Percentiles rank a stretch among this genome's conserved stretches.
Evolutionary conservation across 2,113 vertebrate genomes (phyloP).

Genomic region (pig (Sus scrofa)): T2T-Sscrofa CM000820.6:7820001-7820500

Average conservation of each 20-base stretch:
- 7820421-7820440: neutral
- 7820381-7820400: neutral
- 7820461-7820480: neutral
- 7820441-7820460: neutral
- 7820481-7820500: neutral
- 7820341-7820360: constrained; percentile 54
- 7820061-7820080: constrained; percentile 73
- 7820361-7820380: constrained; percentile 46
- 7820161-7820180: neutral
- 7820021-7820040: neutral
- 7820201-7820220: neutral
- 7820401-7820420: neutral
- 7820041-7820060: neutral
- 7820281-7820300: neutral
- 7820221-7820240: neutral
- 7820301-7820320: neutral
- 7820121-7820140: constrained; percentile 2
- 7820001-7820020: neutral
- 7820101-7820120: constrained; percentile 49
- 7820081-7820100: constrained; percentile 60
- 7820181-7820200: neutral
- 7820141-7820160: constrained; percentile 84
- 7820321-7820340: neutral
- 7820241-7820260: constrained; percentile 60
- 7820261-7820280: neutral